These are phyloP conservation scores for Paguma larvata DNA, from an alignment of 2,797 vertebrate species.

Conservation along the genomic window DNA sequence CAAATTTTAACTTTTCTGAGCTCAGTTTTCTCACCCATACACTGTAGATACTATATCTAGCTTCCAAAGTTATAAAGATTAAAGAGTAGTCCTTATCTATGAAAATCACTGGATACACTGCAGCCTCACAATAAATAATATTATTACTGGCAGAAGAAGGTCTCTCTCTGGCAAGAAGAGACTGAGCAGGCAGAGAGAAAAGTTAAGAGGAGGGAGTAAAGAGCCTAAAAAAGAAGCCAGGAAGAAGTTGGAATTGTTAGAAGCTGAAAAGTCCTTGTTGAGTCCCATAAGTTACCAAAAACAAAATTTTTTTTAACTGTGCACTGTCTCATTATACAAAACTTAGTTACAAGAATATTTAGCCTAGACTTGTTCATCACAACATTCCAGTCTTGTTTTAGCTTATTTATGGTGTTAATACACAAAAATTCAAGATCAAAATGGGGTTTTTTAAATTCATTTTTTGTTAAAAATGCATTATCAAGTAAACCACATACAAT, in stretches of 20 bases:
- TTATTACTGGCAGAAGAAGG: not conserved
- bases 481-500: not conserved
- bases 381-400: constrained; percentile 8
- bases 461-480: constrained; percentile 58
- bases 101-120: not conserved
- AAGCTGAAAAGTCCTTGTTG: not conserved
- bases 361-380: not conserved
- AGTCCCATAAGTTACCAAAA: not conserved
- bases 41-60: not conserved
- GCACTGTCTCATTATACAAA: constrained; percentile 11
- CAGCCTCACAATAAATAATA: not conserved
- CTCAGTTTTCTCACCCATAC: not conserved
- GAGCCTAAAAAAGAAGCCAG: not conserved
- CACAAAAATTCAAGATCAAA: constrained; percentile 53
- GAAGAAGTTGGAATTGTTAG: not conserved
- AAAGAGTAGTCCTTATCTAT: not conserved
- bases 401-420: not conserved
- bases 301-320: not conserved
- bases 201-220: not conserved
- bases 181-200: not conserved
- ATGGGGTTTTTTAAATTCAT: not conserved
- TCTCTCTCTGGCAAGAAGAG: not conserved
- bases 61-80: not conserved
- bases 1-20: not conserved
- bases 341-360: constrained; percentile 5